Percentiles rank a stretch among this genome's conserved stretches.
These are phyloP conservation scores for Ochlodes sylvanus DNA, from an alignment of 2,888 invertebrate genomes.

Conservation along the genomic window DNA sequence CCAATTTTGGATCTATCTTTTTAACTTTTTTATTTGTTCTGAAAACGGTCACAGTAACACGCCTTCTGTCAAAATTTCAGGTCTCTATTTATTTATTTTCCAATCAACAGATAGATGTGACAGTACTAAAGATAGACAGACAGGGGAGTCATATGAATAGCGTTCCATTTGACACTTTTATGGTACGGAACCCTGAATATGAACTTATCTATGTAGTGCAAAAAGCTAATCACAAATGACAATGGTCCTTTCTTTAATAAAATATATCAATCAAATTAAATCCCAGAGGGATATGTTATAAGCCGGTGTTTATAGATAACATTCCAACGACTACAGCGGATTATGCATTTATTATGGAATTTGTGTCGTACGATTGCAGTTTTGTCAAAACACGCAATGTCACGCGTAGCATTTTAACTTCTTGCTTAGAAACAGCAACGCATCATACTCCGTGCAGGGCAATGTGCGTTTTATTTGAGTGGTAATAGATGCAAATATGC, in stretches of 20 bases:
- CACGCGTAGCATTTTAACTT: neutral
- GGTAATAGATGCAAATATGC: neutral
- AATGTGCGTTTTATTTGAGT: neutral
- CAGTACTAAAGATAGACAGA: too few species aligned
- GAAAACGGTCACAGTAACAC: too few species aligned
- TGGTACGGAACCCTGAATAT: too few species aligned
- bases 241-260: neutral
- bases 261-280: neutral
- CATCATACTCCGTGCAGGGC: neutral
- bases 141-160: too few species aligned
- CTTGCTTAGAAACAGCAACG: neutral
- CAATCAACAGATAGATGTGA: too few species aligned
- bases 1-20: too few species aligned
- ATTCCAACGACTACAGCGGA: neutral
- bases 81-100: too few species aligned
- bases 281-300: neutral
- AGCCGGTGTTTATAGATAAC: neutral
- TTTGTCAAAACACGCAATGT: neutral
- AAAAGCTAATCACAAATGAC: neutral
- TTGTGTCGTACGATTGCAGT: constrained; percentile 1
- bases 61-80: too few species aligned
- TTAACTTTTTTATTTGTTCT: too few species aligned
- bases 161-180: too few species aligned
- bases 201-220: too few species aligned
- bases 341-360: constrained; percentile 4